Percentiles rank a stretch among this genome's conserved stretches.
These are phyloP conservation scores for Gymnothorax reevesii DNA, from an alignment of 2,797 vertebrate species.

Conservation along the genomic window DNA sequence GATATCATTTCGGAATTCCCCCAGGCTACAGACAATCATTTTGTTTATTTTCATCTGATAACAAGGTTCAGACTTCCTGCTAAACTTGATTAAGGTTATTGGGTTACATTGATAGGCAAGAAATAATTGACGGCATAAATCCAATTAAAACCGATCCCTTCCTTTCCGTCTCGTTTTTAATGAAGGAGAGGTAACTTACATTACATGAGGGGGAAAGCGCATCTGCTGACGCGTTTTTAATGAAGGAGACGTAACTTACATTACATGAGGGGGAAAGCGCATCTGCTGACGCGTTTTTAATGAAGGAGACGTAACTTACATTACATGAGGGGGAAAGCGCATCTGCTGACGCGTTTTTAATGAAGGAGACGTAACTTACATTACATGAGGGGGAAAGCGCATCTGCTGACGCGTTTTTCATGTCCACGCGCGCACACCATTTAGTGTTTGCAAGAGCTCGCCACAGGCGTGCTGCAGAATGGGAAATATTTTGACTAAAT, in stretches of 20 bases:
- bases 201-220: not conserved
- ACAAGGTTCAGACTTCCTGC: not conserved
- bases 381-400: not conserved
- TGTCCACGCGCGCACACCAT: not conserved
- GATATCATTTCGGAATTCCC: not conserved
- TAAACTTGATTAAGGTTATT: slow-evolving; percentile 4
- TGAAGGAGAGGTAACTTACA: not conserved
- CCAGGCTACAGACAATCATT: slow-evolving; percentile 12
- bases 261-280: not conserved
- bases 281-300: not conserved
- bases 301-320: not conserved
- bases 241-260: too few species aligned
- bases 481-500: not conserved
- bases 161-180: not conserved
- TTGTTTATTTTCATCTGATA: not conserved
- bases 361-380: not conserved
- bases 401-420: not conserved
- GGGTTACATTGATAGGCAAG: not conserved
- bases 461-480: not conserved
- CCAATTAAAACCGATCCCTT: not conserved
- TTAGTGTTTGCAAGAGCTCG: not conserved
- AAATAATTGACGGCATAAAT: not conserved
- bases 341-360: too few species aligned
- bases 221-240: not conserved
- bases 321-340: too few species aligned